These are phyloP conservation scores for Notolabrus celidotus DNA, from an alignment of 2,797 vertebrate genomes.

Conservation along the genomic window DNA sequence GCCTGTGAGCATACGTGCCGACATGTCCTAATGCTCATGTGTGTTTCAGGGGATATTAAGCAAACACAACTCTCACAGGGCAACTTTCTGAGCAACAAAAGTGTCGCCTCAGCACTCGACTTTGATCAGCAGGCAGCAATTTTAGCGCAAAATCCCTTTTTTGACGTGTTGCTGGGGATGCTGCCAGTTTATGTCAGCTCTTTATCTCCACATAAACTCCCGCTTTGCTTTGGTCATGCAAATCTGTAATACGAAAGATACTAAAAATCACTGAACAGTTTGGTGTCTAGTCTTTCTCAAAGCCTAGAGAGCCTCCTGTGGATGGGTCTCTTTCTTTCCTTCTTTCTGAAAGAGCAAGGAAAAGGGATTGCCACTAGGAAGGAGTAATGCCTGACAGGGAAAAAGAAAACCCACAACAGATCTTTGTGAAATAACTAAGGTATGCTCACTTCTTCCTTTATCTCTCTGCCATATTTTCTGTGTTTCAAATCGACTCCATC, in stretches of 20 bases:
- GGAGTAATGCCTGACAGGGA: slow-evolving; percentile 29
- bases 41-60: slow-evolving; percentile 29
- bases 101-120: slow-evolving; percentile 36
- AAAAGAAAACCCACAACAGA: slow-evolving; percentile 36
- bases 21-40: slow-evolving; percentile 16
- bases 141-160: slow-evolving; percentile 15
- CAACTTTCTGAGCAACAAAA: slow-evolving; percentile 31
- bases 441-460: slow-evolving; percentile 30
- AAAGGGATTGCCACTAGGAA: slow-evolving; percentile 46
- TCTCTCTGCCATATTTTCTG: slow-evolving; percentile 26
- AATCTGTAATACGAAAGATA: slow-evolving; percentile 42
- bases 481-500: neutral
- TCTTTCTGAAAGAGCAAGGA: slow-evolving; percentile 42
- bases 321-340: slow-evolving; percentile 22
- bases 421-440: slow-evolving; percentile 32
- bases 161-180: slow-evolving; percentile 23
- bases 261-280: slow-evolving; percentile 24
- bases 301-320: slow-evolving; percentile 30
- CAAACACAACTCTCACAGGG: slow-evolving; percentile 40
- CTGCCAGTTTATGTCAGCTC: slow-evolving; percentile 14
- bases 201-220: slow-evolving; percentile 12
- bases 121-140: slow-evolving; percentile 39
- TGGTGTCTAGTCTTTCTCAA: slow-evolving; percentile 37
- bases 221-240: slow-evolving; percentile 30
- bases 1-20: neutral